Base-by-base conservation (phyloP, 2,888 invertebrate species). In the Drosophila paramelanica region DNA sequence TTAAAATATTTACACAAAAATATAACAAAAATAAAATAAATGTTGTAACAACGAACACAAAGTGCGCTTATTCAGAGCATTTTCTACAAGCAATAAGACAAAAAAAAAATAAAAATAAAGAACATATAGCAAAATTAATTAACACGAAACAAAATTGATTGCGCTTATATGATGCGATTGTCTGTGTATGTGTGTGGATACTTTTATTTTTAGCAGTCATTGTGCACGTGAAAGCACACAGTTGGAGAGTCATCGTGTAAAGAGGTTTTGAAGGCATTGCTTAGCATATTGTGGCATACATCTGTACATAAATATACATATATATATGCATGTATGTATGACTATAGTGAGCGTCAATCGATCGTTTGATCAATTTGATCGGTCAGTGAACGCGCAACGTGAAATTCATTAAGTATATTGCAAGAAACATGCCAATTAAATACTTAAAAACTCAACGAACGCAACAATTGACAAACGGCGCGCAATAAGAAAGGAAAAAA, bases 1-100 rank as follows among this genome's bases (percentile, higher is more conserved):
- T 83, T 84, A 84, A 84, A 86, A 66, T 72, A 86, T 84, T 83
- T 81, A 73, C 87, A 79, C 50, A 67, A 62, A 66, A 61, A 41
- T 36, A 47, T 36, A 36, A 3, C 36, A 38, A 3, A 42, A 14
- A 36, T 13, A 53, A 45, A 36, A 17, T 39, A 61, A 51, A 31
- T 61, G 57, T 66, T 59, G 66, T 70, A 68, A 73, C 70, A 67
- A 53, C 49, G 38, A 77, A 58, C 53, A 56, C 55, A 68, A 72
- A 65, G 59, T 79, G 59, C 65, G 43, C 67, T 68, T 55, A 59
- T 46, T 50, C 17, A 61, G 41, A 53, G 57, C 57, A 69, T 69
- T 47, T 41, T 50, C 31, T 45, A 52, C 39, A 64, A 52, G 52
- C 49, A 61, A 43, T 51, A 43, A 51, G 36, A 60, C 14, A 41